Percentiles rank a stretch among this genome's conserved stretches.
Conservation (phyloP, 1,140 invertebrate genomes). For the Heliothis virescens region DNA sequence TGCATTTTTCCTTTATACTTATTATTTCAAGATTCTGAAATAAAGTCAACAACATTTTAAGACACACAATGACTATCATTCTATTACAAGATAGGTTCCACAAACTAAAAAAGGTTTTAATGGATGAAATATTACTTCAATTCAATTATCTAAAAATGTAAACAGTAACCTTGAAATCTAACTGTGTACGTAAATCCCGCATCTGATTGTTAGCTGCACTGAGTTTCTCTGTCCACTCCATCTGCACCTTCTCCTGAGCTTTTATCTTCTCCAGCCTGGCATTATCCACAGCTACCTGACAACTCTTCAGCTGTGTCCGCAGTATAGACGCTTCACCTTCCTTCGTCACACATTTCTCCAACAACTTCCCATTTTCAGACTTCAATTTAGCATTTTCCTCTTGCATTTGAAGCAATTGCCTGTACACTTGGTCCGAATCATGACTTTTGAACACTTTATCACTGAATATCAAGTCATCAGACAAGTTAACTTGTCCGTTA, state of each 20-base stretch:
- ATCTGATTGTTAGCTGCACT: slow-evolving; percentile 68
- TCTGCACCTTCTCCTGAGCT: slow-evolving; percentile 76
- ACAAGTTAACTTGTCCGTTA: slow-evolving; percentile 54
- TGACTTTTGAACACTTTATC: slow-evolving; percentile 71
- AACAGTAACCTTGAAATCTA: slow-evolving; percentile 80
- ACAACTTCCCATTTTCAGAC: slow-evolving; percentile 77
- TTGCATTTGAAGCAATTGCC: slow-evolving; percentile 71
- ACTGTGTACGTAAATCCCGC: slow-evolving; percentile 73
- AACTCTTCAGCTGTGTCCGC: slow-evolving; percentile 77
- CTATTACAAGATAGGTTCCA: no score
- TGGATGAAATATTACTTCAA: not conserved
- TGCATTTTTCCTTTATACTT: slow-evolving; percentile 81
- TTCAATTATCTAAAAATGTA: not conserved
- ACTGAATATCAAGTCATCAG: slow-evolving; percentile 70
- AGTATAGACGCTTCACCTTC: slow-evolving; percentile 83
- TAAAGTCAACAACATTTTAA: not conserved
- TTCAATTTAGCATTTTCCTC: slow-evolving; percentile 82
- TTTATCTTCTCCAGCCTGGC: slow-evolving; percentile 77
- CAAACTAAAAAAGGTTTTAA: no score
- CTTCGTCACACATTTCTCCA: slow-evolving; percentile 81
- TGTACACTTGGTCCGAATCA: slow-evolving; percentile 66
- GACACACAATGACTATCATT: no score
- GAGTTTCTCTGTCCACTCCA: slow-evolving; percentile 78
- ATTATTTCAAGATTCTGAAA: slow-evolving; percentile 81
- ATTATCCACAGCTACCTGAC: slow-evolving; percentile 75